Evolutionary conservation across 2,888 invertebrate species (phyloP).

Genomic region (Drosophila ezoana): DNA sequence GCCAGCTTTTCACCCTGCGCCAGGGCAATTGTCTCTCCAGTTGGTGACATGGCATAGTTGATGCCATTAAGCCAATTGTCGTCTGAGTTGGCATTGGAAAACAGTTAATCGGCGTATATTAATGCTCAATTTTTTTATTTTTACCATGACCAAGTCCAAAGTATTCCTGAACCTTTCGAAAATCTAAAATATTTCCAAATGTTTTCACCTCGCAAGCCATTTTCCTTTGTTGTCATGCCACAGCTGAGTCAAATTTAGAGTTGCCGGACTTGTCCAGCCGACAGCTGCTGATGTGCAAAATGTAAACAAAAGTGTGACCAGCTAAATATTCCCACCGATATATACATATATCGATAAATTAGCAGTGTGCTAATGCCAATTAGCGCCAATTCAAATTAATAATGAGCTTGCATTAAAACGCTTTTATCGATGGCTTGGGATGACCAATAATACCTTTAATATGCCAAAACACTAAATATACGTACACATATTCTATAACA

Average conservation of each 20-base stretch:
- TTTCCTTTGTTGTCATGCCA: slow-evolving; percentile 64
- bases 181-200: slow-evolving; percentile 88
- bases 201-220: slow-evolving; percentile 88
- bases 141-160: slow-evolving; percentile 86
- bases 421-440: neutral
- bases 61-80: slow-evolving; percentile 90
- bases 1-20: slow-evolving; percentile 89
- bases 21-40: slow-evolving; percentile 89
- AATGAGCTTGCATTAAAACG: neutral
- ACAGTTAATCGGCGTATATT: neutral
- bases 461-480: slow-evolving; percentile 25
- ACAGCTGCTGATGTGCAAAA: slow-evolving; percentile 13
- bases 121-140: neutral
- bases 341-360: slow-evolving; percentile 1
- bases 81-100: slow-evolving; percentile 67
- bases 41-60: slow-evolving; percentile 89
- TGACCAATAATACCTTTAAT: slow-evolving; percentile 40
- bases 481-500: slow-evolving; percentile 18
- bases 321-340: neutral
- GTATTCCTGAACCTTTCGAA: slow-evolving; percentile 87
- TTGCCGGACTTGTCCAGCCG: slow-evolving; percentile 21
- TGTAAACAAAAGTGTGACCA: slow-evolving; percentile 33
- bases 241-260: slow-evolving; percentile 30
- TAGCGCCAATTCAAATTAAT: neutral
- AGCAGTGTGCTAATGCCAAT: neutral